These are phyloP conservation scores for Miltochrista miniata DNA, from an alignment of 2,888 invertebrate genomes.

Conservation along the genomic window DNA sequence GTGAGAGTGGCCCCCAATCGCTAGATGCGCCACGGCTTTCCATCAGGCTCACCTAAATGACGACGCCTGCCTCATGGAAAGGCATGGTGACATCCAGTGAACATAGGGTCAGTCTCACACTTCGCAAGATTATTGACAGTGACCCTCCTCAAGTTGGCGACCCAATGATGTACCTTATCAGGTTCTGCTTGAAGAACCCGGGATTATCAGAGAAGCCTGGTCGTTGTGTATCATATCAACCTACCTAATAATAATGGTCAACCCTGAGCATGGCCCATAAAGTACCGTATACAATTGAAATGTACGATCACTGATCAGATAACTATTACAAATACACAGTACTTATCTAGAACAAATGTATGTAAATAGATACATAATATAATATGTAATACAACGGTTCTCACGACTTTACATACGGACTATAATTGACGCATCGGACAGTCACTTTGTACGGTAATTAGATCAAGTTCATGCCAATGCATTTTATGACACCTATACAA, in stretches of 20 bases:
- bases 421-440: slow-evolving; percentile 14
- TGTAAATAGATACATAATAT: neutral
- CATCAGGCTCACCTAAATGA: too few relatives aligned
- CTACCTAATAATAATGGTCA: neutral
- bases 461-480: slow-evolving; percentile 25
- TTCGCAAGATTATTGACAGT: too few relatives aligned
- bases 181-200: too few relatives aligned
- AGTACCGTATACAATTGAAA: neutral
- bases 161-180: too few relatives aligned
- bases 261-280: neutral
- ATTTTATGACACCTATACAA: neutral
- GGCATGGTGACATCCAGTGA: too few relatives aligned
- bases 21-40: too few relatives aligned
- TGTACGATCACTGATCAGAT: slow-evolving; percentile 1
- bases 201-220: too few relatives aligned
- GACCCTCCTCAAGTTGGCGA: too few relatives aligned
- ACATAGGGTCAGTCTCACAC: too few relatives aligned
- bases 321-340: neutral
- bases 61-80: too few relatives aligned
- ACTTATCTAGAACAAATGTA: neutral
- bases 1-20: too few relatives aligned
- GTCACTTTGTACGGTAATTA: slow-evolving; percentile 18
- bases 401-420: slow-evolving; percentile 14
- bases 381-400: neutral
- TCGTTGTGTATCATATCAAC: too few relatives aligned